Base-by-base conservation (phyloP, 2,888 invertebrate species). In the Cylloceria caligata region DNA sequence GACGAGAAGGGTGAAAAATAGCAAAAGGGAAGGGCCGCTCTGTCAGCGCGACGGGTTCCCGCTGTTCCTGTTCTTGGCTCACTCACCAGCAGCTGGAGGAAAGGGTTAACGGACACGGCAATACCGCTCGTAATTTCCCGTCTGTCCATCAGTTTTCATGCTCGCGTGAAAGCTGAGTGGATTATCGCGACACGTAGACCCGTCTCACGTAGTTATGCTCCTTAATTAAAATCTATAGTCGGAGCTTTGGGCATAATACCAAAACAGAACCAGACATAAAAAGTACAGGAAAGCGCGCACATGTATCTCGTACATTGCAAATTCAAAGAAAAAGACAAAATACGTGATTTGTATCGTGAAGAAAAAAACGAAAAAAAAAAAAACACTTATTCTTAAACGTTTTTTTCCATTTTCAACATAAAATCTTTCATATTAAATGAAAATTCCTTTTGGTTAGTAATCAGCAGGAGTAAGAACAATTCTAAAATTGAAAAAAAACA, bases 71-170 rank as follows among this genome's bases (percentile, higher is more conserved):
- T 52, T 72, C 49, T 69, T 64, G 81, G 77, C 34, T 77, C 77
- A 68, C 77, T 77, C 81, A 34, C 19, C 30, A 21, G 42, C 57
- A n/a, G 47, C 34, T n/a, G 42, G 3, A 42, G 55, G 52, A 81
- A 81, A 52, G 81, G 81, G 76, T 72, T 77, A 68, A 68, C 77
- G 68, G 81, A 77, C 81, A 72, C 71, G 16, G 45, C 67, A 62
- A 73, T 72, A 68, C 19, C 77, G 42, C 52, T 77, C 62, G 77
- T 81, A 81, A 81, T 81, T 81, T 81, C 81, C 77, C 81, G 81
- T 77, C 81, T 68, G 81, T 81, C 77, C 60, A 73, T 81, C 72
- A 76, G 81, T 81, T 81, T 81, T 81, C 68, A 81, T 73, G 81
- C 81, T 77, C 21, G 77, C 81, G 77, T 73, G 77, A 73, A 81